Conservation (phyloP, 2,113 vertebrate genomes). For the Cebus imitator region DNA sequence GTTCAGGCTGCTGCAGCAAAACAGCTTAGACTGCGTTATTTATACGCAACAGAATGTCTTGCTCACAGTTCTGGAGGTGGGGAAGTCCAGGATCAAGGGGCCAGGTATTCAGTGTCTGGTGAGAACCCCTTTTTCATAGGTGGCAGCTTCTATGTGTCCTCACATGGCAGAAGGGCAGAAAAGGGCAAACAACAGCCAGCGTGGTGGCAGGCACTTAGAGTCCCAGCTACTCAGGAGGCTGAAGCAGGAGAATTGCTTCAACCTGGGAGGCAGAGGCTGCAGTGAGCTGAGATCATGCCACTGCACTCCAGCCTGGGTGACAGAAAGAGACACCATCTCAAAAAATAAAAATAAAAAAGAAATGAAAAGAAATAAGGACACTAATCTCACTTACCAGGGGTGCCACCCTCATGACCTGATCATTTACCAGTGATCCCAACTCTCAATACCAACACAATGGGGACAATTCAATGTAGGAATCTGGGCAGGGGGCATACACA, state of each 20-base stretch:
- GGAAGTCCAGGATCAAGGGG: not conserved
- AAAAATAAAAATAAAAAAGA: too few species aligned
- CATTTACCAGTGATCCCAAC: not conserved
- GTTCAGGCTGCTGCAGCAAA: not conserved
- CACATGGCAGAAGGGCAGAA: not conserved
- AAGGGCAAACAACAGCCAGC: not conserved
- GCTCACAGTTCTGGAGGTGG: not conserved
- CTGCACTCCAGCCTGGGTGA: too few species aligned
- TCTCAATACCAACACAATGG: not conserved
- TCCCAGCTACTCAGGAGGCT: too few species aligned
- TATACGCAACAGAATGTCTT: not conserved
- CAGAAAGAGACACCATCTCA: too few species aligned
- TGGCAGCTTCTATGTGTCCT: not conserved
- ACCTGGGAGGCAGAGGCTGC: too few species aligned
- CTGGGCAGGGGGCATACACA: not conserved
- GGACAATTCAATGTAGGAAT: not conserved
- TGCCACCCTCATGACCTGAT: not conserved
- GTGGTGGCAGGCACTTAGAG: too few species aligned
- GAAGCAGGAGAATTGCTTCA: too few species aligned
- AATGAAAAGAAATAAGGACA: not conserved
- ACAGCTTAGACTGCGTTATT: not conserved
- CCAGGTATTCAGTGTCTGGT: too few species aligned
- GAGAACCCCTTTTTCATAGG: not conserved
- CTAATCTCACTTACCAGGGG: not conserved
- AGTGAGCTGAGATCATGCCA: too few species aligned